These are phyloP conservation scores for Calypte anna DNA, from an alignment of 2,113 vertebrate species.

Conservation along the genomic window DNA sequence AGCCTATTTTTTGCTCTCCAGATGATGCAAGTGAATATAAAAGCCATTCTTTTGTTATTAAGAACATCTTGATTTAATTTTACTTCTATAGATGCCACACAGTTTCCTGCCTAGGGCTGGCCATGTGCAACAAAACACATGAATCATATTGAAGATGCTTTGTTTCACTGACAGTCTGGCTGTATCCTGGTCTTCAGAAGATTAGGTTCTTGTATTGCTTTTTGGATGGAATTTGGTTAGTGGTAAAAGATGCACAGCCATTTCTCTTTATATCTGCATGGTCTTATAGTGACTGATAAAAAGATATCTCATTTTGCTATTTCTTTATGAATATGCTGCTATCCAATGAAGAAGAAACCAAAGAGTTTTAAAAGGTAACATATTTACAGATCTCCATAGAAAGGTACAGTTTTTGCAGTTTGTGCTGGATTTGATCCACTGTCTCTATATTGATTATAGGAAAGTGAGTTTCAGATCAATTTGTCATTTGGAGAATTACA, in stretches of 20 bases:
- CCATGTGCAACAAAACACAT: neutral
- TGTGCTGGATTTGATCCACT: neutral
- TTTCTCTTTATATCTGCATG: neutral
- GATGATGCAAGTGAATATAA: neutral
- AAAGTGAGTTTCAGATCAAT: neutral
- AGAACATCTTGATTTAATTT: neutral
- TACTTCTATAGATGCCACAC: neutral
- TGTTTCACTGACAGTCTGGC: neutral
- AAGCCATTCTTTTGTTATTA: neutral
- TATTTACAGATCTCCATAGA: neutral
- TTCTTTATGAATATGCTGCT: neutral
- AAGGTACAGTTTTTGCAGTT: neutral
- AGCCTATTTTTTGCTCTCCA: neutral
- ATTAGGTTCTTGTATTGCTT: neutral
- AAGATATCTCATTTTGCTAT: neutral
- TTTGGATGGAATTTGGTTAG: neutral
- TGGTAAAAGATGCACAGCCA: neutral
- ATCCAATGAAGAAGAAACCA: neutral
- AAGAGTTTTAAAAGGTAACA: neutral
- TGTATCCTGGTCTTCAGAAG: neutral
- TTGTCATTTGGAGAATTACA: neutral
- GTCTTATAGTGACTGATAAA: neutral
- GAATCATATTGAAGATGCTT: neutral
- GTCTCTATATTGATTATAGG: neutral
- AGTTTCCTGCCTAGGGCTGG: neutral